These are phyloP conservation scores for Lamellibrachia luymesi DNA, from an alignment of 1,140 invertebrate species.

Conservation along the genomic window DNA sequence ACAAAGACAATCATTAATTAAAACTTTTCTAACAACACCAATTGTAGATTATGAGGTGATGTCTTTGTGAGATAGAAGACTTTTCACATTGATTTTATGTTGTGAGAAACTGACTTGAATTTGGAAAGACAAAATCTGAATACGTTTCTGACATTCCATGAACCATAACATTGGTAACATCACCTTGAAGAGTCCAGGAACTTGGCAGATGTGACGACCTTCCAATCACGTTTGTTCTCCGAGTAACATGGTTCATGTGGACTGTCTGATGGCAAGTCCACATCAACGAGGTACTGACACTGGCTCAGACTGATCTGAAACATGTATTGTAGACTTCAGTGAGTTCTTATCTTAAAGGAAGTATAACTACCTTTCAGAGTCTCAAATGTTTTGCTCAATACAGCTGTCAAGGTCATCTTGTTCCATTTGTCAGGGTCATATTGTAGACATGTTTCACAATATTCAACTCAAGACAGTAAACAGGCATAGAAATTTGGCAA, in stretches of 20 bases:
- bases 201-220: constrained; percentile 68
- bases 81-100: background rate
- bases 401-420: too few relatives aligned
- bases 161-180: constrained; percentile 24
- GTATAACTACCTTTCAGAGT: too few relatives aligned
- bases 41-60: too few relatives aligned
- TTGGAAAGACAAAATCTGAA: background rate
- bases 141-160: background rate
- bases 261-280: constrained; percentile 73
- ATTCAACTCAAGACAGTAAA: too few relatives aligned
- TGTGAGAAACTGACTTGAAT: background rate
- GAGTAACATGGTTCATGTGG: constrained; percentile 80
- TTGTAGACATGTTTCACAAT: too few relatives aligned
- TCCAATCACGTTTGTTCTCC: constrained; percentile 71
- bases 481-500: background rate
- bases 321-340: background rate
- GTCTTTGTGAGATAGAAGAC: too few relatives aligned
- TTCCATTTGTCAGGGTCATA: too few relatives aligned
- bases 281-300: constrained; percentile 72
- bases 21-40: too few relatives aligned
- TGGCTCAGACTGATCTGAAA: constrained; percentile 64
- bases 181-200: constrained; percentile 77
- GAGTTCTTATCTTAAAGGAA: too few relatives aligned
- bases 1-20: too few relatives aligned
- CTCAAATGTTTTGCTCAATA: too few relatives aligned